These are phyloP conservation scores for Drosophila biarmipes DNA, from an alignment of 1,140 invertebrate genomes.

Conservation along the genomic window DNA sequence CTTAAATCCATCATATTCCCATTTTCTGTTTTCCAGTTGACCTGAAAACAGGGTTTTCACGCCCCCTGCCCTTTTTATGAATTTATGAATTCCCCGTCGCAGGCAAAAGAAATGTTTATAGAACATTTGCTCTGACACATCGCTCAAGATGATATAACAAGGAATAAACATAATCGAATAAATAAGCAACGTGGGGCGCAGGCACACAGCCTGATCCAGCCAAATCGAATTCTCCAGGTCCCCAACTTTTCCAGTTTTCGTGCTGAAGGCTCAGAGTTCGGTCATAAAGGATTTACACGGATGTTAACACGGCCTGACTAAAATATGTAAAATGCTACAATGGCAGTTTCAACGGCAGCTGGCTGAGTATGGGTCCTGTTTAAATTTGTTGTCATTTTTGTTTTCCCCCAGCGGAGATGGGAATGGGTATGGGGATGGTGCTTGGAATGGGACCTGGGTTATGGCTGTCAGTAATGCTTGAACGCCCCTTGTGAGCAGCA, in stretches of 20 bases:
- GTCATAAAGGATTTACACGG: slow-evolving; percentile 80
- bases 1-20: neutral
- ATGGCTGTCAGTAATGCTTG: slow-evolving; percentile 65
- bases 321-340: slow-evolving; percentile 75
- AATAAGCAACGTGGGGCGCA: slow-evolving; percentile 56
- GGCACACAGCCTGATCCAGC: slow-evolving; percentile 31
- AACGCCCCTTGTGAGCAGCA: slow-evolving; percentile 65
- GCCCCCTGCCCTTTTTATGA: neutral
- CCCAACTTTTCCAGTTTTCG: slow-evolving; percentile 2
- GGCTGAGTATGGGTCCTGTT: slow-evolving; percentile 35
- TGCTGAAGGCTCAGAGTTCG: slow-evolving; percentile 47
- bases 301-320: slow-evolving; percentile 66
- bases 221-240: slow-evolving; percentile 71
- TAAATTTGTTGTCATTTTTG: slow-evolving; percentile 73
- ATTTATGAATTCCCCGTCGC: slow-evolving; percentile 1
- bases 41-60: slow-evolving; percentile 16
- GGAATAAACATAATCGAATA: slow-evolving; percentile 81
- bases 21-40: slow-evolving; percentile 22
- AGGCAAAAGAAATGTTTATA: slow-evolving; percentile 45
- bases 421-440: neutral
- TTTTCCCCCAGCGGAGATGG: slow-evolving; percentile 29
- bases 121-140: slow-evolving; percentile 44
- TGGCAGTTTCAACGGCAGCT: slow-evolving; percentile 28
- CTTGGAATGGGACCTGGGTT: slow-evolving; percentile 14
- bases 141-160: slow-evolving; percentile 51